A percentile compares a stretch with the other conserved stretches of the same genome.
These are phyloP conservation scores for Listronotus bonariensis DNA, from an alignment of 1,140 invertebrate species.

Conservation along the genomic window DNA sequence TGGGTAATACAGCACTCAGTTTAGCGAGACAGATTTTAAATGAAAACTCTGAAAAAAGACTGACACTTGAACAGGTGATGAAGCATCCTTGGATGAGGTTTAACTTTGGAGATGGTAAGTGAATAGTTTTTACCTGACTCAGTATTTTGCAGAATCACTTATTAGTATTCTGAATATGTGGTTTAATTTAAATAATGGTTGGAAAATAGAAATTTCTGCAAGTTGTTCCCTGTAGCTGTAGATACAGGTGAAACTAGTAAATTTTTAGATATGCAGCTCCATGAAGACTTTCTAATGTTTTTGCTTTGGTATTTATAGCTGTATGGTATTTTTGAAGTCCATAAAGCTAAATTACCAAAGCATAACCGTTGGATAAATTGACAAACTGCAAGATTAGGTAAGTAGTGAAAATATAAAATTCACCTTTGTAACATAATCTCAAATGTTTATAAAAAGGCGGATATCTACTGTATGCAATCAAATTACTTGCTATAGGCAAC, in stretches of 20 bases:
- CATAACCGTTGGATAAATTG: constrained; percentile 54
- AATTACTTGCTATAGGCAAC: too few species aligned
- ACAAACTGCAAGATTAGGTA: not conserved
- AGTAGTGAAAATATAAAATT: not conserved
- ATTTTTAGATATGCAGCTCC: too few species aligned
- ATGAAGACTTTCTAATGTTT: constrained; percentile 21
- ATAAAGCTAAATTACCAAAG: constrained; percentile 97
- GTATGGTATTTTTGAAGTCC: constrained; percentile 79
- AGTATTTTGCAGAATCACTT: not conserved
- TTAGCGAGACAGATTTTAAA: constrained; percentile 76
- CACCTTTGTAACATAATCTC: too few species aligned
- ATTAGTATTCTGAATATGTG: not conserved
- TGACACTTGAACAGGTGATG: constrained; percentile 70
- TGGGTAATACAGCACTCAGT: constrained; percentile 75
- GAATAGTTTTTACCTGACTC: too few species aligned
- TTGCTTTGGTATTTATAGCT: constrained; percentile 94
- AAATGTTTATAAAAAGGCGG: too few species aligned
- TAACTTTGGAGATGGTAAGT: constrained; percentile 27
- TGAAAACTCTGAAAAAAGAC: constrained; percentile 67
- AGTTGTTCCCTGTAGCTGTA: too few species aligned
- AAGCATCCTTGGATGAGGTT: constrained; percentile 79
- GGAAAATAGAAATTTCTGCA: not conserved
- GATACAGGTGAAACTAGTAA: too few species aligned
- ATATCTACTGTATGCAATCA: too few species aligned
- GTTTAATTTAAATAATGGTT: not conserved